phyloP scores from a whole-genome alignment of 1,140 invertebrate species.

The Pantala flavescens region DNA sequence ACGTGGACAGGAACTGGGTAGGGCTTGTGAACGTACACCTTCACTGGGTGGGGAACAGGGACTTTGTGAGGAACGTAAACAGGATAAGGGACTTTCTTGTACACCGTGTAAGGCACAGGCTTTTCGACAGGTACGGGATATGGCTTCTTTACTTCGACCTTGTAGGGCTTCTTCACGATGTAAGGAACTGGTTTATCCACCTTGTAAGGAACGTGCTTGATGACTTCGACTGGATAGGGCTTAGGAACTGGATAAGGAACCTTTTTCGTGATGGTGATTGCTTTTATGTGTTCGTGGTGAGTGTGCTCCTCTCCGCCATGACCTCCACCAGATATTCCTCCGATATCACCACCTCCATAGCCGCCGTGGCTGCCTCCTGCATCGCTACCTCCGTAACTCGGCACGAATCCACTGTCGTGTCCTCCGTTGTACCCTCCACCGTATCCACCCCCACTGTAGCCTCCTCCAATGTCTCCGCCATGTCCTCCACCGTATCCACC shows the following conservation, averaged over 20 bases:
- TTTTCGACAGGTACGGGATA: conserved; percentile 25
- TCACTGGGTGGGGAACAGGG: conserved; percentile 25
- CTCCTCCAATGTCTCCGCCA: background rate
- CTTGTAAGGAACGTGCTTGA: conserved; percentile 31
- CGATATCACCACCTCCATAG: background rate
- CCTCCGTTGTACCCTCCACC: background rate
- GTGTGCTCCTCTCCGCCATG: conserved; percentile 23
- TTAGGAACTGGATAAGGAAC: conserved; percentile 34
- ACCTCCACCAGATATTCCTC: conserved; percentile 11
- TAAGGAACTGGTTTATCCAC: conserved; percentile 24
- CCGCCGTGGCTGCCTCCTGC: background rate
- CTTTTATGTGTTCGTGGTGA: conserved; percentile 34
- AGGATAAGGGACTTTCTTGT: conserved; percentile 22
- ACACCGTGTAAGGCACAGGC: background rate
- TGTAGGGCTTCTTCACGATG: conserved; percentile 24
- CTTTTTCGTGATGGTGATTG: conserved; percentile 38
- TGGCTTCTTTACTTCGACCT: conserved; percentile 12
- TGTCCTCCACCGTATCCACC: background rate
- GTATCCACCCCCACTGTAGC: background rate
- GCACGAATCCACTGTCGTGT: background rate
- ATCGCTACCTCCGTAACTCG: background rate
- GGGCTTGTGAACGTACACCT: conserved; percentile 24
- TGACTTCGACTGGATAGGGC: conserved; percentile 36
- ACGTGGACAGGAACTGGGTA: conserved; percentile 22
- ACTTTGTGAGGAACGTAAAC: conserved; percentile 26